Conservation (phyloP, 2,888 invertebrate species). For the Steinernema carpocapsae region DNA sequence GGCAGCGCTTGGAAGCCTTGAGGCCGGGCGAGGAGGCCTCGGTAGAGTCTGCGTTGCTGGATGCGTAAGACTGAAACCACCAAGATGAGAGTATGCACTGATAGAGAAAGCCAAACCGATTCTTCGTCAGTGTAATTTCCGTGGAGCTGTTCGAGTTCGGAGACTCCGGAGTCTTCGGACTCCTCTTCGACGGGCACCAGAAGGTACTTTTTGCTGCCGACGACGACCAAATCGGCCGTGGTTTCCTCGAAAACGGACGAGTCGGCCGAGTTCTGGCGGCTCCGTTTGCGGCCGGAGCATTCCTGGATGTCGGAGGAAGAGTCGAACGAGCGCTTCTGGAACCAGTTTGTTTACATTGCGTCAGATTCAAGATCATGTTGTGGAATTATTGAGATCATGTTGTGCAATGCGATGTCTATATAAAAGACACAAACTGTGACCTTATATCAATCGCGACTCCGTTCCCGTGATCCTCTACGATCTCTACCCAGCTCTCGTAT, state of each 20-base stretch:
- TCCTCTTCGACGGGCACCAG: background rate
- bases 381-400: too few relatives aligned
- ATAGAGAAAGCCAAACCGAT: background rate
- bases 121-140: background rate
- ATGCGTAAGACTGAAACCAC: background rate
- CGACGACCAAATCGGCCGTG: background rate
- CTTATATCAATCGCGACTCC: too few relatives aligned
- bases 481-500: too few relatives aligned
- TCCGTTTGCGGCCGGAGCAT: constrained; percentile 28
- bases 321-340: constrained; percentile 40
- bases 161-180: background rate
- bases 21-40: constrained; percentile 31
- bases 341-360: background rate
- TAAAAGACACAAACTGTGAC: too few relatives aligned
- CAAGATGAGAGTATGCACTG: too few relatives aligned
- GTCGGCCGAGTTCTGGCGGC: constrained; percentile 36
- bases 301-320: constrained; percentile 36
- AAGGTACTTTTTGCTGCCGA: constrained; percentile 1
- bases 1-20: constrained; percentile 40
- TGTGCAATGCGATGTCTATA: constrained; percentile 39
- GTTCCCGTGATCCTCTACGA: too few relatives aligned
- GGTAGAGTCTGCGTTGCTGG: constrained; percentile 41
- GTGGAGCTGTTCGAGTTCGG: background rate
- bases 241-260: background rate
- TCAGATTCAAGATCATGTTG: constrained; percentile 40